Percentiles rank a stretch among this genome's conserved stretches.
These are phyloP conservation scores for Neelides folsomi DNA, from an alignment of 2,888 invertebrate genomes.

Conservation along the genomic window DNA sequence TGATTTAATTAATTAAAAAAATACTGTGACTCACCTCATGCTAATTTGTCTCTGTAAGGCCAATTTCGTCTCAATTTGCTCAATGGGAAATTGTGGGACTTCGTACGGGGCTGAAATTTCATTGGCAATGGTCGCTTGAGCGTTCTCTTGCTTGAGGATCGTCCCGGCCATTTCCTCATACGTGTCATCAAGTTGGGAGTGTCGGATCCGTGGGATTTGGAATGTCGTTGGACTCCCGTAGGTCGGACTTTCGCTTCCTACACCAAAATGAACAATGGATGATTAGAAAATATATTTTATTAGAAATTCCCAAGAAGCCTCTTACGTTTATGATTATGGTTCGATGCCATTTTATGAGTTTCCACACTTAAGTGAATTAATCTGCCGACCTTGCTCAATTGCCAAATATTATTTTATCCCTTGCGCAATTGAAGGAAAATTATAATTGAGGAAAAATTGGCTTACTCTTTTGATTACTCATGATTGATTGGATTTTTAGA, in stretches of 20 bases:
- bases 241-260: constrained; percentile 61
- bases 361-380: constrained; percentile 1
- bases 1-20: not conserved
- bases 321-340: too few species aligned
- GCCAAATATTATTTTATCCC: not conserved
- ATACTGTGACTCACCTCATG: constrained; percentile 55
- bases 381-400: not conserved
- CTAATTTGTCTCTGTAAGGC: constrained; percentile 77
- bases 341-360: not conserved
- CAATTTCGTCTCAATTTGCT: constrained; percentile 85
- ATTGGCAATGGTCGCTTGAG: constrained; percentile 40
- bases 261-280: constrained; percentile 31
- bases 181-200: constrained; percentile 34
- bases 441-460: too few species aligned
- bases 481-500: too few species aligned
- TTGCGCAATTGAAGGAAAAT: not conserved
- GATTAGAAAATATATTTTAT: not conserved
- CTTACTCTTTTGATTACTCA: too few species aligned
- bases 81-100: constrained; percentile 94
- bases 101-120: constrained; percentile 93
- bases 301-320: not conserved
- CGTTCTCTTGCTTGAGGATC: constrained; percentile 26
- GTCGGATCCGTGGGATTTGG: constrained; percentile 33
- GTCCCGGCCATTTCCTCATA: constrained; percentile 40
- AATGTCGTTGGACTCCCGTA: constrained; percentile 34